Percentiles rank a stretch among this genome's conserved stretches.
Evolutionary conservation across 2,113 vertebrate species (phyloP).

Genomic region (Nesogale talazaci): DNA sequence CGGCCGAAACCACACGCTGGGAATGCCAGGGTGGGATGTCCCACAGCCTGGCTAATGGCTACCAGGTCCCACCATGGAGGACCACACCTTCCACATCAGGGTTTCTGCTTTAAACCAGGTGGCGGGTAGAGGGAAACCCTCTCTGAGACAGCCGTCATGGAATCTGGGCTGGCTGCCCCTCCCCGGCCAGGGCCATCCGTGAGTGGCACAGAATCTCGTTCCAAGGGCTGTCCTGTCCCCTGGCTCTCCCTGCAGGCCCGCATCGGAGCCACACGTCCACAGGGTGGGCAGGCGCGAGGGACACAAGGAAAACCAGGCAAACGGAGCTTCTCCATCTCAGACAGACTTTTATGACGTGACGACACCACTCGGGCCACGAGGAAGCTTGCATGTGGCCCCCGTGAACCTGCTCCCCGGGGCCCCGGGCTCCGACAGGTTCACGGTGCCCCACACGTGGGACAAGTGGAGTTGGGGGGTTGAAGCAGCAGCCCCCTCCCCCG

Average conservation of each 20-base stretch:
- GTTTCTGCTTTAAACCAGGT: background rate
- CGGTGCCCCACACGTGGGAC: background rate
- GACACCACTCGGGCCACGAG: slow-evolving; percentile 77
- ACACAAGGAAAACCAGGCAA: no score
- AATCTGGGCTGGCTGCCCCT: background rate
- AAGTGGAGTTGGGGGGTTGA: no score
- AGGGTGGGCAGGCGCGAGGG: no score
- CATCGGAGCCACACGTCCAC: background rate
- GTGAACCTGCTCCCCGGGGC: background rate
- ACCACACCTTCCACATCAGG: background rate
- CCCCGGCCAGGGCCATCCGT: background rate
- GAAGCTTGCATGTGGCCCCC: slow-evolving; percentile 76
- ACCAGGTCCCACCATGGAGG: background rate
- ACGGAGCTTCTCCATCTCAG: background rate
- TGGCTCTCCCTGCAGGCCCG: slow-evolving; percentile 1
- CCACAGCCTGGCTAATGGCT: background rate
- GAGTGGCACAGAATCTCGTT: background rate
- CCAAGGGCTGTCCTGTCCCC: background rate
- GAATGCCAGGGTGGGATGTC: background rate
- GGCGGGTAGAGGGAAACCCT: background rate
- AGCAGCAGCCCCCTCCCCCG: no score
- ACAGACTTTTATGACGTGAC: slow-evolving; percentile 65
- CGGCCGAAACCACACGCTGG: slow-evolving; percentile 70
- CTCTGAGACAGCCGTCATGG: background rate
- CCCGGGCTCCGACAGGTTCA: background rate